Conservation (phyloP, 2,113 vertebrate species). For the Petaurus breviceps region DNA sequence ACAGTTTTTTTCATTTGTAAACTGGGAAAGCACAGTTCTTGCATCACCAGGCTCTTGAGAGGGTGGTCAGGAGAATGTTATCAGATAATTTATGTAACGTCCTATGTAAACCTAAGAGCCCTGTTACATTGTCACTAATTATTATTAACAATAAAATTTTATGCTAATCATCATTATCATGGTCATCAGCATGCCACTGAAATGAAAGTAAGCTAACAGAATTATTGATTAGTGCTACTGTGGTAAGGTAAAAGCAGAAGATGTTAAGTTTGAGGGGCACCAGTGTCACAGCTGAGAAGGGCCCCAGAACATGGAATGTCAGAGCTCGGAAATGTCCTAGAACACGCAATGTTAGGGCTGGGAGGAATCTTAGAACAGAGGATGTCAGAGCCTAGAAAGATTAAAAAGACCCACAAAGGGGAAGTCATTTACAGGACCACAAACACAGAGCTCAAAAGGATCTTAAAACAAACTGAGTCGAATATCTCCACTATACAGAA, state of each 20-base stretch:
- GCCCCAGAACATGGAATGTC: no score
- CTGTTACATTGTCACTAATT: constrained; percentile 84
- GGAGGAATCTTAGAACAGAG: no score
- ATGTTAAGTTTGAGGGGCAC: not conserved
- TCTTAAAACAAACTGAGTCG: not conserved
- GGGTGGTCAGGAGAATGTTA: not conserved
- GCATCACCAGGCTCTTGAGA: no score
- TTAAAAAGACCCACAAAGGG: not conserved
- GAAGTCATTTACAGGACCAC: not conserved
- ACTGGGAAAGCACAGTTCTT: not conserved
- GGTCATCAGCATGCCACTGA: not conserved
- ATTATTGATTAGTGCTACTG: not conserved
- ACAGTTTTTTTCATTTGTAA: not conserved
- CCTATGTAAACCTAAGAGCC: constrained; percentile 20
- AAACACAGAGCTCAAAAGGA: no score
- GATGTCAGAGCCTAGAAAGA: not conserved
- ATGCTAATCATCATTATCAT: not conserved
- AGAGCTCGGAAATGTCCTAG: no score
- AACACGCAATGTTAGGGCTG: no score
- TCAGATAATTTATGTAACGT: not conserved
- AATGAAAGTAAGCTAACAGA: not conserved
- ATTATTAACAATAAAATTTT: constrained; percentile 81
- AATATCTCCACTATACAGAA: not conserved
- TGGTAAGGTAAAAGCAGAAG: not conserved
- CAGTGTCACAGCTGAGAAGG: no score